Base-by-base conservation (phyloP, 2,797 vertebrate species). In the Danio choprae region DNA sequence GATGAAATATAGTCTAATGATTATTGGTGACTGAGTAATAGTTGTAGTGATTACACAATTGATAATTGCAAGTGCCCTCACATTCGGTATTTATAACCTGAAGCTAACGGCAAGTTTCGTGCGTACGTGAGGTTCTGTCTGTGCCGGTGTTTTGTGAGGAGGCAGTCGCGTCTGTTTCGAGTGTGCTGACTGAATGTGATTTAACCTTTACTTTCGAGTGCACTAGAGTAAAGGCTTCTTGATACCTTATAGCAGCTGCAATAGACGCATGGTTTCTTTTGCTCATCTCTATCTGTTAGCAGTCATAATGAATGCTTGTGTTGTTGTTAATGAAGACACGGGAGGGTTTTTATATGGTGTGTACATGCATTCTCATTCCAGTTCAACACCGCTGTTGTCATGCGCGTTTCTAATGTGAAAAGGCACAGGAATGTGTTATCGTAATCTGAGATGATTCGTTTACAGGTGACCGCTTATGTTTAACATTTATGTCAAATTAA, bases 1-100 rank as follows among this genome's bases (percentile, higher is more conserved):
- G 85, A 86, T 89, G 85, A 83, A 87, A 81, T 89, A 75, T 89
- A 87, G 89, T 90, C 89, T 84, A 90, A 87, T 88, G 89, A 87
- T 91, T 89, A 88, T 92, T 90, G 89, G 89, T 93, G 90, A 89
- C 89, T 88, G 86, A 85, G 84, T 91, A 90, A 85, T 94, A 89
- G 89, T 90, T 86, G 92, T 94, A 91, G 90, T 92, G 89, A 91
- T 88, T 90, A 89, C 91, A 89, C 90, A 87, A 90, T 87, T 29
- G 89, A 89, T 82, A 90, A 83, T 92, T 93, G 89, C 89, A 93
- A 93, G 92, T 93, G 92, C 92, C 91, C 92, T 93, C 88, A 90
- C 87, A 84, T 85, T 88, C 86, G 89, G 89, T 91, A 89, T 92
- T 86, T 79, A 83, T 92, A 89, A 90, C 89, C 90, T 89, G 86